Evolutionary conservation across 2,888 invertebrate species (phyloP).

Genomic region (Euproctis similis): DNA sequence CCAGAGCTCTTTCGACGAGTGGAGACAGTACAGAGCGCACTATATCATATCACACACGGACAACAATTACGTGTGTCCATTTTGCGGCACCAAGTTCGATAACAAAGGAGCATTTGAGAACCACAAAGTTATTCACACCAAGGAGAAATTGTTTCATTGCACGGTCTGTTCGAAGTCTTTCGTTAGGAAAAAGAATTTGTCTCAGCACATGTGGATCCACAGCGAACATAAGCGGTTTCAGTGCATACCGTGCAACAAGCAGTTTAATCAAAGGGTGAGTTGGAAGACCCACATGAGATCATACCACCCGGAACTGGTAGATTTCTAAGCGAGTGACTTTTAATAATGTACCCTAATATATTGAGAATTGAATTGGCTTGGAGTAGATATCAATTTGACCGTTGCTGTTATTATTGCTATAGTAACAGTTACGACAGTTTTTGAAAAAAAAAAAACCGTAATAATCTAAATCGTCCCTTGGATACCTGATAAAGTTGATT

Average conservation of each 20-base stretch:
- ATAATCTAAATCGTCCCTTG: too few relatives aligned
- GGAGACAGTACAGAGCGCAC: conserved; percentile 30
- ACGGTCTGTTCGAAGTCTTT: conserved; percentile 53
- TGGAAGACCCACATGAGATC: conserved; percentile 48
- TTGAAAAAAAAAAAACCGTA: too few relatives aligned
- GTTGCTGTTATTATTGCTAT: too few relatives aligned
- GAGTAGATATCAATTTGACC: too few relatives aligned
- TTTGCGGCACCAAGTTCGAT: conserved; percentile 35
- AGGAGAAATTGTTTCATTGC: conserved; percentile 58
- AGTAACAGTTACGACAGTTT: too few relatives aligned
- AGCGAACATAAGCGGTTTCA: conserved; percentile 43
- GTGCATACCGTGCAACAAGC: conserved; percentile 37
- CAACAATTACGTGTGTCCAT: conserved; percentile 31
- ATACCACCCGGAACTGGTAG: conserved; percentile 41
- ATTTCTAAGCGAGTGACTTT: conserved; percentile 32
- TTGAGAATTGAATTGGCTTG: too few relatives aligned
- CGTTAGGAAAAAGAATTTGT: conserved; percentile 39
- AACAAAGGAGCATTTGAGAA: conserved; percentile 48
- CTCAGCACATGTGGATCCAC: conserved; percentile 48
- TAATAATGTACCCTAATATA: too few relatives aligned
- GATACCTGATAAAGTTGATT: too few relatives aligned
- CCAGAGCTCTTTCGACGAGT: conserved; percentile 26
- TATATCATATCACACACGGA: conserved; percentile 39
- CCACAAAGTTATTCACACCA: conserved; percentile 58
- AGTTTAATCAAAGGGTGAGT: conserved; percentile 35